phyloP scores from a whole-genome alignment of 1,140 invertebrate genomes.

The Leptinotarsa defecta region DNA sequence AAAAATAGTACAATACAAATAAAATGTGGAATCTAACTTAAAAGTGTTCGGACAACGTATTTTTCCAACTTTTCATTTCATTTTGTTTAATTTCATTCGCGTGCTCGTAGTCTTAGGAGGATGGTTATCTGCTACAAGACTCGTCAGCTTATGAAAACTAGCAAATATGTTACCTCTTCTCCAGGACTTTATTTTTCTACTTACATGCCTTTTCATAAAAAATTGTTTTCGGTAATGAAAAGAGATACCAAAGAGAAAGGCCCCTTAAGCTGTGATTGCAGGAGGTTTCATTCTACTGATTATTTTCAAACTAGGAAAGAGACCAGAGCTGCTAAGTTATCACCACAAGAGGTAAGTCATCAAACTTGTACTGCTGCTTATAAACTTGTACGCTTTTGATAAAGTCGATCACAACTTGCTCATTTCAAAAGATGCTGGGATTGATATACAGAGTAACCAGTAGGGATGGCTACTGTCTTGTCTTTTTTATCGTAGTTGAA shows the following conservation, averaged over 20 bases:
- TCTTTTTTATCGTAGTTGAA: too few relatives aligned
- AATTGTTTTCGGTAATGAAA: neutral
- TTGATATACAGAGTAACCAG: too few relatives aligned
- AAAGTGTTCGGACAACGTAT: neutral
- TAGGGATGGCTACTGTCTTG: too few relatives aligned
- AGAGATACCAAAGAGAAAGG: slow-evolving; percentile 7
- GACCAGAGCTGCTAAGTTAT: slow-evolving; percentile 44
- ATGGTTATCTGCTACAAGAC: slow-evolving; percentile 40
- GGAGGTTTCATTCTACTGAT: slow-evolving; percentile 36
- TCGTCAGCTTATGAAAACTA: slow-evolving; percentile 34
- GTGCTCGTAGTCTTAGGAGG: slow-evolving; percentile 13
- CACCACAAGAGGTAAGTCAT: slow-evolving; percentile 52
- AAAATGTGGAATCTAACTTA: neutral
- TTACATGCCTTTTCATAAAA: neutral
- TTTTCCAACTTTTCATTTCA: neutral
- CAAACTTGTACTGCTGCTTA: neutral
- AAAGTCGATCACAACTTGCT: too few relatives aligned
- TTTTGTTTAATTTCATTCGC: neutral
- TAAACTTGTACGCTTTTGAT: neutral
- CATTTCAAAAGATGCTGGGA: too few relatives aligned
- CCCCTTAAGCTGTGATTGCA: slow-evolving; percentile 33
- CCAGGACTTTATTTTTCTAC: slow-evolving; percentile 34
- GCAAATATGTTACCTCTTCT: slow-evolving; percentile 37
- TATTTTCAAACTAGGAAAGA: slow-evolving; percentile 40
- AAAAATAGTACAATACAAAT: neutral